Evolutionary conservation across 53 echinoderm and acorn worm genomes (phyloP), one percentile per base, ranked within the genome.

Genomic region (Antedon mediterranea): DNA sequence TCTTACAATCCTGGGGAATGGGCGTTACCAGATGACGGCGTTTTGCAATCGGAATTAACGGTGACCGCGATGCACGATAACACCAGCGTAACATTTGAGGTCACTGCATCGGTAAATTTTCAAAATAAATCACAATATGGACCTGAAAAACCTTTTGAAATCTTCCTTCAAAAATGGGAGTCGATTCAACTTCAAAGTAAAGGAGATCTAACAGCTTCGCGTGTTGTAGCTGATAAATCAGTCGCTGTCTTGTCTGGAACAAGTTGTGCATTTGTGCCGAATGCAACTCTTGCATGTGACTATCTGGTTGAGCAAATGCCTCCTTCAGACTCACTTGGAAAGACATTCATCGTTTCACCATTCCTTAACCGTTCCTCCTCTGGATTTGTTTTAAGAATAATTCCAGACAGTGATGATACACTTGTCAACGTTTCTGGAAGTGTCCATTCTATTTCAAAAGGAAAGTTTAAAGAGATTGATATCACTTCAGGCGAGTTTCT

Each of bases 291-390:
- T 5, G 85, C 91, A 0, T 90, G 88, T 75, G 91, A 90, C 32
- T 88, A 90, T 43, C 87, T 90, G 26, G 85, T 87, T 4, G 90
- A 90, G 76, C 87, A 87, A 83, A 76, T 90, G 2, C 82, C 90
- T 28, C 87, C 90, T 3, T 82, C 87, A 37, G 57, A 43, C 29
- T 82, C 87, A 20, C 85, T 82, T 75, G 90, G 87, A 4, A 73
- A 75, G 0, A 71, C 82, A 31, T 90, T 90, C 34, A 81, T 90
- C 28, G 82, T 85, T 32, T 43, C 85, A 32, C 76, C 91, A 6
- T 80, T 90, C 32, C 31, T 85, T 27, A 83, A 86, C 18, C 83
- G 91, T 3, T 0, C 28, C 20, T 13, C 72, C 43, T 41, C 83
- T 13, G 82, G 82, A 7, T 34, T 42, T 33, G 26, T 88, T 30